Conservation (phyloP, 2,797 vertebrate genomes). For the Chaenodraco wilsoni region DNA sequence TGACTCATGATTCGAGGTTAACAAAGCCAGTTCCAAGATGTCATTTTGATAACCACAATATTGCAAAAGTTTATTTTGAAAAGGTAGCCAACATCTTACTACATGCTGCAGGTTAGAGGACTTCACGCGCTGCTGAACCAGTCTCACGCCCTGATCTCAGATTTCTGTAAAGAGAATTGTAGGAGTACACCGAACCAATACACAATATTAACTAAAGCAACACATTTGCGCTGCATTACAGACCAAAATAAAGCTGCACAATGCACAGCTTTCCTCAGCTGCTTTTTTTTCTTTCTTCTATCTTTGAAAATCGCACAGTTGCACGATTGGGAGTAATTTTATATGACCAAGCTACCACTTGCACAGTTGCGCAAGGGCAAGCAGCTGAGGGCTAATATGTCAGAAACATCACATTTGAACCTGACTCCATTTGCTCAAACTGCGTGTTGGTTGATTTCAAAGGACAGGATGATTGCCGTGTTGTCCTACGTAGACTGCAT, state of each 20-base stretch:
- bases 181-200: slow-evolving; percentile 72
- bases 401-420: slow-evolving; percentile 47
- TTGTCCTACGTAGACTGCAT: slow-evolving; percentile 72
- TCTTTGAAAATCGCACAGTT: slow-evolving; percentile 69
- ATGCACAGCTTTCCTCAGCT: slow-evolving; percentile 79
- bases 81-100: slow-evolving; percentile 79
- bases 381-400: slow-evolving; percentile 67
- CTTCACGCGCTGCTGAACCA: slow-evolving; percentile 72
- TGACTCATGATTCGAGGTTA: slow-evolving; percentile 78
- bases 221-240: slow-evolving; percentile 75
- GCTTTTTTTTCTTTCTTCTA: slow-evolving; percentile 40
- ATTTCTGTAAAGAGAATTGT: slow-evolving; percentile 83
- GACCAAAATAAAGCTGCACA: slow-evolving; percentile 73
- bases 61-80: slow-evolving; percentile 62
- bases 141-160: slow-evolving; percentile 78
- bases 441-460: slow-evolving; percentile 67
- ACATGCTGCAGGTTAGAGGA: slow-evolving; percentile 76
- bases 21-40: slow-evolving; percentile 80
- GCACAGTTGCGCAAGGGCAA: slow-evolving; percentile 81
- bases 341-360: slow-evolving; percentile 53
- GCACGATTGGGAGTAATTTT: slow-evolving; percentile 49
- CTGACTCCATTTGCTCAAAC: slow-evolving; percentile 69
- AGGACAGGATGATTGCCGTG: slow-evolving; percentile 69
- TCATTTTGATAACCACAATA: slow-evolving; percentile 70
- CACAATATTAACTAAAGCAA: slow-evolving; percentile 58